These are phyloP conservation scores for Coryphaenoides rupestris DNA, from an alignment of 2,113 vertebrate species.

Conservation along the genomic window DNA sequence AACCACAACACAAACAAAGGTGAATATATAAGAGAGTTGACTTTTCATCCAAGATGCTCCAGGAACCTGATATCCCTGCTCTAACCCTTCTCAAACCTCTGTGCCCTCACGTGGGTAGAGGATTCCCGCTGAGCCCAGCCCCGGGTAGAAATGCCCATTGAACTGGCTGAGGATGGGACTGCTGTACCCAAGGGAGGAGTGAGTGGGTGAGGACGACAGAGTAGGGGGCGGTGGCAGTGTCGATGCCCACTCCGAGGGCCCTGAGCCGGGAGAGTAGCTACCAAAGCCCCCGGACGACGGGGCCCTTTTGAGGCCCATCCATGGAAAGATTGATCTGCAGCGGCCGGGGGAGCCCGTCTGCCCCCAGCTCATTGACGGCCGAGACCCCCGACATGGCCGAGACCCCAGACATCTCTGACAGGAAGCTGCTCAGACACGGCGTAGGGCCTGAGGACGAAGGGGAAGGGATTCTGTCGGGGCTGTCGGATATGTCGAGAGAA, in stretches of 20 bases:
- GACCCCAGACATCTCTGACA: constrained; percentile 91
- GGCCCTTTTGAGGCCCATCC: constrained; percentile 79
- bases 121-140: constrained; percentile 72
- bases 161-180: constrained; percentile 87
- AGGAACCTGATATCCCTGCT: constrained; percentile 1
- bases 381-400: no score
- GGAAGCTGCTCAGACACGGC: constrained; percentile 86
- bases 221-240: constrained; percentile 76
- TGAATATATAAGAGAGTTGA: constrained; percentile 3
- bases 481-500: constrained; percentile 69
- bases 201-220: constrained; percentile 75
- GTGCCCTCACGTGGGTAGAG: constrained; percentile 89
- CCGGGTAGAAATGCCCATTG: constrained; percentile 85
- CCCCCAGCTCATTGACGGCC: constrained; percentile 61
- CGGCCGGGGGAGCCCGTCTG: constrained; percentile 72
- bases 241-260: constrained; percentile 73
- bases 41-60: constrained; percentile 31
- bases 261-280: constrained; percentile 79
- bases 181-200: constrained; percentile 77
- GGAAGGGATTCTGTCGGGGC: constrained; percentile 78
- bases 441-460: constrained; percentile 64
- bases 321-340: constrained; percentile 76
- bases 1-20: constrained; percentile 26
- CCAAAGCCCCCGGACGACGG: constrained; percentile 79
- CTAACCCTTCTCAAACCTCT: constrained; percentile 76